Evolutionary conservation across 2,888 invertebrate genomes (phyloP).

Genomic region (Drosophila siamana): DNA sequence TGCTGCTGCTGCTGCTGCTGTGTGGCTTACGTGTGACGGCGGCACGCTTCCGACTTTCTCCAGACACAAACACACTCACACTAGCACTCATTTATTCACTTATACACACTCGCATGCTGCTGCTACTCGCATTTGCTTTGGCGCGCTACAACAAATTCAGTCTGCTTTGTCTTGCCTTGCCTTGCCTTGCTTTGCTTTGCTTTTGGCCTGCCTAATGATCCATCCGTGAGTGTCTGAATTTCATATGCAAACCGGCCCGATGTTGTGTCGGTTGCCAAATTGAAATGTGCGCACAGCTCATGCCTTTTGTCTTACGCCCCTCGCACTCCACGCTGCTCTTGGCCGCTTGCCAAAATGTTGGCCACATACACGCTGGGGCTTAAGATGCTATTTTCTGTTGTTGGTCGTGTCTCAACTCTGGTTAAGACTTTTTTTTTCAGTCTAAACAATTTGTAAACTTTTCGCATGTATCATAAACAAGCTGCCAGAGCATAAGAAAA

Average conservation of each 20-base stretch:
- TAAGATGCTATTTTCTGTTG: conserved; percentile 35
- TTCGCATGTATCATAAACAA: conserved; percentile 38
- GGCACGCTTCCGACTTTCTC: conserved; percentile 79
- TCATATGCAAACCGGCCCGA: conserved; percentile 71
- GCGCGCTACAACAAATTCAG: conserved; percentile 76
- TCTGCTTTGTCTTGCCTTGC: conserved; percentile 35
- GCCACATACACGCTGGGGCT: conserved; percentile 36
- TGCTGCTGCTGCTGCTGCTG: conserved; percentile 69
- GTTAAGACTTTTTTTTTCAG: conserved; percentile 15
- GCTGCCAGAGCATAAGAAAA: conserved; percentile 16
- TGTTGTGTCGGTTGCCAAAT: conserved; percentile 52
- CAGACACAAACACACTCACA: conserved; percentile 46
- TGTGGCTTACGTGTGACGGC: conserved; percentile 65
- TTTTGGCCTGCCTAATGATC: conserved; percentile 76
- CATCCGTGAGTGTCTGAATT: conserved; percentile 61
- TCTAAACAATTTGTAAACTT: conserved; percentile 50
- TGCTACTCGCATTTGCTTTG: conserved; percentile 25
- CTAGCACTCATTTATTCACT: conserved; percentile 8
- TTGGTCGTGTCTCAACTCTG: conserved; percentile 36
- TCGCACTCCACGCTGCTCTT: conserved; percentile 19
- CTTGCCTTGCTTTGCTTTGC: conserved; percentile 14
- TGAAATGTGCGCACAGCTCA: conserved; percentile 67
- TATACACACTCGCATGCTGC: conserved; percentile 13
- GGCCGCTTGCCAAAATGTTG: conserved; percentile 67
- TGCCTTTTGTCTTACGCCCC: conserved; percentile 36